Percentiles rank a stretch among this genome's conserved stretches.
Conservation (phyloP, 1,140 invertebrate species). For the Papilio polyxenes region DNA sequence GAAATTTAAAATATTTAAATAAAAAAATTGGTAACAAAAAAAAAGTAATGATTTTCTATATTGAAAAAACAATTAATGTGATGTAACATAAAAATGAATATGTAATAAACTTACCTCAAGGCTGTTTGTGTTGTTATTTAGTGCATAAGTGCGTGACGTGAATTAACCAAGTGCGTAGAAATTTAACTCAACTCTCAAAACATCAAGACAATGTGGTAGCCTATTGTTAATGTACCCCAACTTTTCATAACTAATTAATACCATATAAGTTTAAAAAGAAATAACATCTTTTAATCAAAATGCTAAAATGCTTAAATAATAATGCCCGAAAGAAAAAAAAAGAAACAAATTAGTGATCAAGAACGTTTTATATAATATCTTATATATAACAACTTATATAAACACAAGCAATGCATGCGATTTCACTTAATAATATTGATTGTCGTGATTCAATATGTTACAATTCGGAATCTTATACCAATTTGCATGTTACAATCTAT, state of each 20-base stretch:
- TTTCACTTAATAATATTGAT: slow-evolving; percentile 15
- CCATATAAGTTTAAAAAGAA: neutral
- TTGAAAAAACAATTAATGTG: slow-evolving; percentile 26
- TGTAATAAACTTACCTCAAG: slow-evolving; percentile 56
- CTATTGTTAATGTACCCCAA: neutral
- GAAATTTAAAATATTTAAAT: neutral
- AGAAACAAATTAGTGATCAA: slow-evolving; percentile 62
- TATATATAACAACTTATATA: slow-evolving; percentile 70
- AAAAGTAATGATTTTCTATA: neutral
- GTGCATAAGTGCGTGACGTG: slow-evolving; percentile 5
- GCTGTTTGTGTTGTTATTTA: slow-evolving; percentile 38
- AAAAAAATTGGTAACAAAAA: neutral
- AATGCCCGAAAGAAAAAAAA: slow-evolving; percentile 47
- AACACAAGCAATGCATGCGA: slow-evolving; percentile 54
- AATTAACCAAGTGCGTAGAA: neutral
- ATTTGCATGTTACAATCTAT: slow-evolving; percentile 14
- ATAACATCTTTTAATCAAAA: too few relatives aligned
- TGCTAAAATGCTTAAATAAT: too few relatives aligned
- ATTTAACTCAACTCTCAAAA: neutral
- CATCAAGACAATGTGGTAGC: neutral
- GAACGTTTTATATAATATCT: slow-evolving; percentile 74
- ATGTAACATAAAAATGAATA: slow-evolving; percentile 43
- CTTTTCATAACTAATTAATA: neutral
- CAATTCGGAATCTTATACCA: neutral
- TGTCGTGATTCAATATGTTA: slow-evolving; percentile 7